These are phyloP conservation scores for Mesocricetus auratus DNA, from an alignment of 2,113 vertebrate species.

Conservation along the genomic window DNA sequence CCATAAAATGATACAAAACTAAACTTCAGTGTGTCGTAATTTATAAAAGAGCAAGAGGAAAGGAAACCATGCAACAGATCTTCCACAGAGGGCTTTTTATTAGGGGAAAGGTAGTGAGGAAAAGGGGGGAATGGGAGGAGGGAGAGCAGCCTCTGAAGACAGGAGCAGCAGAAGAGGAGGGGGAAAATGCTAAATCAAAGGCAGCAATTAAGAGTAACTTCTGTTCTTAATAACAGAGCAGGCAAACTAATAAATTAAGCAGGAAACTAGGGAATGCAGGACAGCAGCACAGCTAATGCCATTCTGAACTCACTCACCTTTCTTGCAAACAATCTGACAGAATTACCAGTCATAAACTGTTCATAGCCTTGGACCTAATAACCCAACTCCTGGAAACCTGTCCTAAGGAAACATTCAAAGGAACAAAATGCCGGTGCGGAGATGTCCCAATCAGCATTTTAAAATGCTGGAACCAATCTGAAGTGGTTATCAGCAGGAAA, in stretches of 20 bases:
- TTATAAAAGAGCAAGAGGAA: too few species aligned
- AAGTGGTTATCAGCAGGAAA: constrained; percentile 40
- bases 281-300: background rate
- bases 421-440: constrained; percentile 5
- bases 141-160: too few species aligned
- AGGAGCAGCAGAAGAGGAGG: too few species aligned
- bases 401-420: constrained; percentile 51
- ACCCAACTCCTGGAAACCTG: constrained; percentile 50
- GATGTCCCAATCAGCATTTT: constrained; percentile 4
- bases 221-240: background rate
- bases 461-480: constrained; percentile 23
- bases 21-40: background rate
- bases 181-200: background rate
- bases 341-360: constrained; percentile 60
- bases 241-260: background rate
- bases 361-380: constrained; percentile 53
- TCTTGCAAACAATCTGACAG: constrained; percentile 42
- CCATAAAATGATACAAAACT: background rate
- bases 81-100: too few species aligned
- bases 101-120: too few species aligned
- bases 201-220: background rate
- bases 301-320: constrained; percentile 48
- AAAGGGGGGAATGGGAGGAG: too few species aligned
- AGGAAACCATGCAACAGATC: too few species aligned
- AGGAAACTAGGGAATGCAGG: background rate